A percentile compares a stretch with the other conserved stretches of the same genome.
phyloP scores from a whole-genome alignment of 2,797 vertebrate species.

The Lophotriccus pileatus region DNA sequence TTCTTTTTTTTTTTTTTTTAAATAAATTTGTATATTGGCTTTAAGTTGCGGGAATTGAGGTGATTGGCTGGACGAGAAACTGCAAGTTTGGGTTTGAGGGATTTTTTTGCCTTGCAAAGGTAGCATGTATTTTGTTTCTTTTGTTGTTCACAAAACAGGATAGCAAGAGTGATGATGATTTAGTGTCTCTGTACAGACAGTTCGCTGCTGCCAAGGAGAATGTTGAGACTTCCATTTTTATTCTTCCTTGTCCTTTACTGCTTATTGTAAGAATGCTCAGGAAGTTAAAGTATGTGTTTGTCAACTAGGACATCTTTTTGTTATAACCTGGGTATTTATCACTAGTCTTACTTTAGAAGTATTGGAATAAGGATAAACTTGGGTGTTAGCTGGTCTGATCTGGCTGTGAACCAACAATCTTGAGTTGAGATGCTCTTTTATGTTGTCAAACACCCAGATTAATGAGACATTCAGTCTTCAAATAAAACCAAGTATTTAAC shows the following conservation, averaged over 20 bases:
- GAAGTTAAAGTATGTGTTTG: not conserved
- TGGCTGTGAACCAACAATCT: not conserved
- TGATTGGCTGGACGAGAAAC: not conserved
- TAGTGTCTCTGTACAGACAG: not conserved
- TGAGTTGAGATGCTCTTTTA: not conserved
- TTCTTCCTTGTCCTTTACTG: not conserved
- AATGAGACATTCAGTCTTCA: not conserved
- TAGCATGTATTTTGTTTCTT: not conserved
- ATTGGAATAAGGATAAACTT: not conserved
- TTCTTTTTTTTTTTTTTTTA: not conserved
- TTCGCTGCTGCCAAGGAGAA: not conserved
- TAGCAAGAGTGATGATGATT: not conserved
- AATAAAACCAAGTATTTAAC: not conserved
- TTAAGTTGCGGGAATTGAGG: not conserved
- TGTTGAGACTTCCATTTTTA: not conserved
- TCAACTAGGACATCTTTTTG: not conserved
- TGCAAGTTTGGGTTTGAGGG: rapidly evolving
- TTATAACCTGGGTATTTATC: not conserved
- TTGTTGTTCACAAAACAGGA: not conserved
- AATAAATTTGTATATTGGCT: not conserved
- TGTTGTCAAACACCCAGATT: not conserved
- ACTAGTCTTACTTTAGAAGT: not conserved
- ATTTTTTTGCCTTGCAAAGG: not conserved
- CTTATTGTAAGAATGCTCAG: not conserved
- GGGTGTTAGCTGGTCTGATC: not conserved